phyloP scores from a whole-genome alignment of 2,113 vertebrate genomes.

The Morphnarchus princeps region DNA sequence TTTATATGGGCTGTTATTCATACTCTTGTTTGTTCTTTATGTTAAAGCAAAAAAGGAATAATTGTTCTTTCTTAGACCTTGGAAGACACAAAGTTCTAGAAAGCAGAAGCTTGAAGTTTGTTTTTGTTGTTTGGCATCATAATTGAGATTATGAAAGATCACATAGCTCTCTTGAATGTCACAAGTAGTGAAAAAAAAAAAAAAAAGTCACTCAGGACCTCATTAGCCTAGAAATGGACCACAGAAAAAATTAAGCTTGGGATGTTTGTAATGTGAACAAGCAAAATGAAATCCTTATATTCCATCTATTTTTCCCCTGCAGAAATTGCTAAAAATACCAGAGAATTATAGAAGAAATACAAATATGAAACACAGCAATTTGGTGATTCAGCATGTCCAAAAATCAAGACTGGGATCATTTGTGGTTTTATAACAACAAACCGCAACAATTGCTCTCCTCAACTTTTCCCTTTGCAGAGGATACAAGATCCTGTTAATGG shows the following conservation, averaged over 20 bases:
- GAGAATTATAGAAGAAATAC: neutral
- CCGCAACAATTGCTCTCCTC: neutral
- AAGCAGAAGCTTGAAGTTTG: neutral
- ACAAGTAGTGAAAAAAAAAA: neutral
- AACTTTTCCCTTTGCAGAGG: neutral
- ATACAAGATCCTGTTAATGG: neutral
- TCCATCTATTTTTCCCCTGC: neutral
- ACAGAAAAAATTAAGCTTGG: neutral
- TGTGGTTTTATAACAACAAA: neutral
- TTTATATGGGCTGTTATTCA: neutral
- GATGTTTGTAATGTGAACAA: neutral
- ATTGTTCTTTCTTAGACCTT: neutral
- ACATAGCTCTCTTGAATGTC: neutral
- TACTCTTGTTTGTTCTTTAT: neutral
- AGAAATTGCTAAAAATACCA: neutral
- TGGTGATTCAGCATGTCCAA: neutral
- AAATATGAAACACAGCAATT: neutral
- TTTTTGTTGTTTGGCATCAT: neutral
- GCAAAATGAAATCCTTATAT: neutral
- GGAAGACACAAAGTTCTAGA: neutral
- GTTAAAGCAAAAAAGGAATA: neutral
- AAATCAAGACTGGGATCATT: neutral
- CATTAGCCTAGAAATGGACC: neutral
- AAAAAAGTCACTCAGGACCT: neutral
- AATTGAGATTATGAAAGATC: neutral